Evolutionary conservation across 2,113 vertebrate genomes (phyloP), one percentile per base, ranked within the genome.

Genomic region (Oryzias melastigma): DNA sequence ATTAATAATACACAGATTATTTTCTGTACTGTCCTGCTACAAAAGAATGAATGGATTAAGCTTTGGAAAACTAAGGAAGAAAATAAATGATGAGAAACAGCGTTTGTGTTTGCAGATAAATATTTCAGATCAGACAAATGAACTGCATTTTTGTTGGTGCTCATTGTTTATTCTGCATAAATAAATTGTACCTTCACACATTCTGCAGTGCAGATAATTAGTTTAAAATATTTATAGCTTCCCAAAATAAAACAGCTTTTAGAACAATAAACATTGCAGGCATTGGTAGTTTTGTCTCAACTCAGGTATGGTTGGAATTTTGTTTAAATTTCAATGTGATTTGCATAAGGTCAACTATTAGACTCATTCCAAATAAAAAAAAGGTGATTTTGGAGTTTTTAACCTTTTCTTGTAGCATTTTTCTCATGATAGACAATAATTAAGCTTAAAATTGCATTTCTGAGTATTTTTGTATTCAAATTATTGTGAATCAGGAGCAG

Each of bases 61-160:
- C 56, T 42, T 47, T 41, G 20, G 45, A 56, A 67, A 59, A 56
- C 59, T 20, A 19, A 53, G 42, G 48, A 51, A 22, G n/a, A 4
- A 45, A 44, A 52, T 46, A 19, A 57, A 54, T 68, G n/a, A 40
- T 19, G 54, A 62, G 65, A 43, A 63, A n/a, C 29, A 18, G 45
- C 56, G 82, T 73, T 79, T 85, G 76, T 43, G 61, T 66, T 59
- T 69, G 52, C 52, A 48, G 58, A 68, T 52, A 57, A 64, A 62
- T 49, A 69, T 44, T 60, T 71, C 67, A 69, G 81, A 85, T 83
- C 65, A 73, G 65, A 77, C 51, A 76, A 72, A 51, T 73, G 64
- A 71, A 75, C 69, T 58, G 43, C 68, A 49, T 54, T 59, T 10
- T 35, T 35, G 1, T 35, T 35, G 52, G 4, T 71, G 44, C 75